phyloP scores from a whole-genome alignment of 2,797 vertebrate genomes.

The Melanotaenia nigrans region DNA sequence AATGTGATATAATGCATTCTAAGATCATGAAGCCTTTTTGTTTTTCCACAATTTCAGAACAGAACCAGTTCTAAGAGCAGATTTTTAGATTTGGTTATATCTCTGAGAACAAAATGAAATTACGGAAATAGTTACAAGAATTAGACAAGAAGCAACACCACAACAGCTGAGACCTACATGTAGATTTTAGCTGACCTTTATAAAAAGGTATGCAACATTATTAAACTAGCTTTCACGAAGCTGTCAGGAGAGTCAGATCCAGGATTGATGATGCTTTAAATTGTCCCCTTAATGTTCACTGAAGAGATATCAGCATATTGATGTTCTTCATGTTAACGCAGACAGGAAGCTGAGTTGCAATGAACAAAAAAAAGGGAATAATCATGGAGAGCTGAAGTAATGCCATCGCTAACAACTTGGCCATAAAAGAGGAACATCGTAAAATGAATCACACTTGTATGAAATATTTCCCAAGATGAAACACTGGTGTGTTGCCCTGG shows the following conservation, averaged over 20 bases:
- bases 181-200: neutral
- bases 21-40: too few species aligned
- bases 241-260: neutral
- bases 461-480: neutral
- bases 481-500: neutral
- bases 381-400: neutral
- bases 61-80: neutral
- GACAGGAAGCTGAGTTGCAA: neutral
- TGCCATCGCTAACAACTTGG: neutral
- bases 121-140: neutral
- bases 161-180: neutral
- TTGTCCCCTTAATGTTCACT: neutral
- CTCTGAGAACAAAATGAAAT: neutral
- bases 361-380: neutral
- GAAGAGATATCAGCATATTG: neutral
- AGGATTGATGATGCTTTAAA: neutral
- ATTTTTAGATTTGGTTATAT: neutral
- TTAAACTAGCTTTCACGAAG: neutral
- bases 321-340: neutral
- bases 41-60: neutral
- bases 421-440: neutral
- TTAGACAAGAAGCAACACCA: neutral
- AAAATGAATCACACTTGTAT: neutral
- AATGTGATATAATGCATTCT: neutral
- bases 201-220: neutral